Conservation (phyloP, 2,113 vertebrate species). For the Chamaea fasciata region DNA sequence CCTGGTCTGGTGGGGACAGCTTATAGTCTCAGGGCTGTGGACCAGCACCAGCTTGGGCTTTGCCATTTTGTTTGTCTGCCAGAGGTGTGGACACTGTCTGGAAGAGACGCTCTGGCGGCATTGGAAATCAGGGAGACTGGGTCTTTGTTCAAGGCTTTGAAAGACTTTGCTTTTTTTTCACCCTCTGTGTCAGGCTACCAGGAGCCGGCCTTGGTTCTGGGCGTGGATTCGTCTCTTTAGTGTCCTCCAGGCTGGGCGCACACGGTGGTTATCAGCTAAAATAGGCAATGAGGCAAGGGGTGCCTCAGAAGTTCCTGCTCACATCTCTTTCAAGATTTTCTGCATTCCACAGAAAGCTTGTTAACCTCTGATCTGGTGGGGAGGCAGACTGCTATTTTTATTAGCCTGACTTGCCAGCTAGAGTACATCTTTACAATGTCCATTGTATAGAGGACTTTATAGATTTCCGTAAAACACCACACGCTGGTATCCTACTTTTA, state of each 20-base stretch:
- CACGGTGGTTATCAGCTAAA: conserved; percentile 19
- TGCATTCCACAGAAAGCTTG: background rate
- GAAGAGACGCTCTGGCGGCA: fast-evolving
- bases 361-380: background rate
- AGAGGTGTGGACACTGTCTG: fast-evolving
- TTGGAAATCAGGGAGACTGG: background rate
- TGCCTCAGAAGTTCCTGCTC: background rate
- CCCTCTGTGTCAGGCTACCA: background rate
- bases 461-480: background rate
- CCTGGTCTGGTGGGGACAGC: background rate
- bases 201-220: background rate
- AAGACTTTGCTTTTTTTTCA: background rate
- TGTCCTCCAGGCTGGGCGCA: background rate
- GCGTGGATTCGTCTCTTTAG: background rate
- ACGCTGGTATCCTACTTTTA: background rate
- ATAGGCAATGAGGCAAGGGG: conserved; percentile 1
- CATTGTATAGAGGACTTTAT: background rate
- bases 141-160: conserved; percentile 29
- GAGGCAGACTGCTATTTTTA: background rate
- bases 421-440: background rate
- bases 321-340: background rate
- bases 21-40: background rate
- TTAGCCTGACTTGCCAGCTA: background rate
- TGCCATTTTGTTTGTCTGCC: background rate
- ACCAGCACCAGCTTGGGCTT: background rate